Percentiles rank a stretch among this genome's conserved stretches.
Evolutionary conservation across 2,113 vertebrate genomes (phyloP).

Genomic region (human): DNA sequence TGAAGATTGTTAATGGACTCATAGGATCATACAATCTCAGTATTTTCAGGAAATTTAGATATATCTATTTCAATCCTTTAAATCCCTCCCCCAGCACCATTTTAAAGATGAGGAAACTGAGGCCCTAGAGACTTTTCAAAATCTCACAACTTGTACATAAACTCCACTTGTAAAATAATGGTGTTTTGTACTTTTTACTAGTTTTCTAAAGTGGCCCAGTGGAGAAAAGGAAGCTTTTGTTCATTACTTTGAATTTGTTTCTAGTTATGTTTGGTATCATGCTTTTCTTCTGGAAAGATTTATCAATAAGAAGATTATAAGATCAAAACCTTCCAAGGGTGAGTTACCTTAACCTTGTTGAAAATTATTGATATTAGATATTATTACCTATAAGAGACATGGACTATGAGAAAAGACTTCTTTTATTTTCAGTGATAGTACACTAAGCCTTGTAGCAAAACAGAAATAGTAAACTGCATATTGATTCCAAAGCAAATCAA

Average conservation of each 20-base stretch:
- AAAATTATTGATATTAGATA: slow-evolving; percentile 55
- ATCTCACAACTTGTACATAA: neutral
- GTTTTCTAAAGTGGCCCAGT: neutral
- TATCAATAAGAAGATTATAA: slow-evolving; percentile 48
- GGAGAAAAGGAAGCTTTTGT: neutral
- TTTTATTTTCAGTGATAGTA: neutral
- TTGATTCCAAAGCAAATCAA: slow-evolving; percentile 66
- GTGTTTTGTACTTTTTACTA: neutral
- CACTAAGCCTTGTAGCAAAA: slow-evolving; percentile 39
- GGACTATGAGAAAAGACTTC: neutral
- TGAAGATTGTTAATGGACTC: neutral
- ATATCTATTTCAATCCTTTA: neutral
- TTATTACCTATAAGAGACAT: neutral
- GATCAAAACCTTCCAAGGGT: neutral
- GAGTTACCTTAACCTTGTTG: slow-evolving; percentile 27
- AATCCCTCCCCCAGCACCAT: neutral
- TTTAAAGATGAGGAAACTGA: slow-evolving; percentile 32
- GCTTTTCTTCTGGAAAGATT: slow-evolving; percentile 60
- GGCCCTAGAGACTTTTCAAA: neutral
- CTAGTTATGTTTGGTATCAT: slow-evolving; percentile 52
- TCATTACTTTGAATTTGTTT: slow-evolving; percentile 28
- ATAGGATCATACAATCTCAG: neutral
- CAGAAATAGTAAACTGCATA: slow-evolving; percentile 18
- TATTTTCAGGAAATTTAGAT: neutral
- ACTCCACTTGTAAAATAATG: neutral